These are phyloP conservation scores for Acleris sparsana DNA, from an alignment of 2,888 invertebrate genomes.

Conservation along the genomic window DNA sequence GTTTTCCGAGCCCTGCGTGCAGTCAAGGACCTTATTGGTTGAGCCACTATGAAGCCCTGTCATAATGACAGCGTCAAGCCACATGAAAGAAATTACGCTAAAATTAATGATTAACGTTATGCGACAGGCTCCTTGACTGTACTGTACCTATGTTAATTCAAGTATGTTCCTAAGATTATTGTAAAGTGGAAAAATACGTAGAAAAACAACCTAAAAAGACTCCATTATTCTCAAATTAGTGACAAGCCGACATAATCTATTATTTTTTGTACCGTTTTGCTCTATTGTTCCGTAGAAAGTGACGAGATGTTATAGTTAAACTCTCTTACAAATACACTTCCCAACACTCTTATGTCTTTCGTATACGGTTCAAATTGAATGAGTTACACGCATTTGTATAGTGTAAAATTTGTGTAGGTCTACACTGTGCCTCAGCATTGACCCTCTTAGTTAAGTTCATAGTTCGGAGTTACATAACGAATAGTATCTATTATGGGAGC, in stretches of 20 bases:
- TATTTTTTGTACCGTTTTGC: slow-evolving; percentile 36
- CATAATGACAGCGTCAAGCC: no score
- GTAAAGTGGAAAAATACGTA: not conserved
- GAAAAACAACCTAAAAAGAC: not conserved
- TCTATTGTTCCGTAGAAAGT: slow-evolving; percentile 35
- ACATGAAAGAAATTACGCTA: no score
- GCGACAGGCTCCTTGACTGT: no score
- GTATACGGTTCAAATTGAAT: not conserved
- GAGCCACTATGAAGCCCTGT: no score
- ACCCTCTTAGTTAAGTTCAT: slow-evolving; percentile 29
- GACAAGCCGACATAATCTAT: slow-evolving; percentile 32
- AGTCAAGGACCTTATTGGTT: no score
- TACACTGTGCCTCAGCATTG: slow-evolving; percentile 29
- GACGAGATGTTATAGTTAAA: slow-evolving; percentile 16
- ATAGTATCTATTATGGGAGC: no score
- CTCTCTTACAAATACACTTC: slow-evolving; percentile 1
- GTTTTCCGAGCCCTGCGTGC: no score
- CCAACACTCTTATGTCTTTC: slow-evolving; percentile 16
- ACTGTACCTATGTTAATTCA: no score
- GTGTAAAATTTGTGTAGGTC: not conserved
- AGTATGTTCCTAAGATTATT: not conserved
- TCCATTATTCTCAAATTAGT: slow-evolving; percentile 32
- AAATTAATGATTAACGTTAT: no score
- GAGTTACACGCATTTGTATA: not conserved
- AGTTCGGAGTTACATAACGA: slow-evolving; percentile 25